phyloP scores from a whole-genome alignment of 2,888 invertebrate genomes.

The Hermaeophaga mercurialis region DNA sequence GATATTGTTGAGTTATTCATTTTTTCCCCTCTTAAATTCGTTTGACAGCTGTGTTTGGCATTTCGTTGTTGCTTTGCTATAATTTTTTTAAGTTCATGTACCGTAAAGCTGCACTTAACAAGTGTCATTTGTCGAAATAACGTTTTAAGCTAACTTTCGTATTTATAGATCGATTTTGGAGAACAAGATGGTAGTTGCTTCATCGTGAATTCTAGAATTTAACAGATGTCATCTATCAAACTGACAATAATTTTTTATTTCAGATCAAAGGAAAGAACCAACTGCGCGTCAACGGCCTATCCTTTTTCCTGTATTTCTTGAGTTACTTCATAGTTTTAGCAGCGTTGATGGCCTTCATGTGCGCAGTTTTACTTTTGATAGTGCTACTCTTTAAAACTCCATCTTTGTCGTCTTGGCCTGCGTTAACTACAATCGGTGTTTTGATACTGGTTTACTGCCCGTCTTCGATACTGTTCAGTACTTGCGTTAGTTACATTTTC shows the following conservation, averaged over 20 bases:
- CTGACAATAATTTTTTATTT: conserved; percentile 44
- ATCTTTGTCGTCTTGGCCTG: conserved; percentile 71
- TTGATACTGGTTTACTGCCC: conserved; percentile 75
- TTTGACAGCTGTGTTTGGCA: too few species aligned
- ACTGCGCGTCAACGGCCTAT: conserved; percentile 79
- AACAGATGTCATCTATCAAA: too few species aligned
- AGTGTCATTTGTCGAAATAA: too few species aligned
- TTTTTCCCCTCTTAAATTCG: too few species aligned
- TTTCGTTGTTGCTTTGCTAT: too few species aligned
- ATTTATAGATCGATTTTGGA: too few species aligned
- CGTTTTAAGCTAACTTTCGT: too few species aligned
- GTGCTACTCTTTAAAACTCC: conserved; percentile 74
- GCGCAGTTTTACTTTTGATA: conserved; percentile 66
- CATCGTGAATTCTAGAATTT: too few species aligned
- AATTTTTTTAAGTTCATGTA: too few species aligned
- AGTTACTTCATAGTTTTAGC: conserved; percentile 76
- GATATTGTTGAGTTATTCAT: too few species aligned
- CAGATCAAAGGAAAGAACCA: conserved; percentile 84
- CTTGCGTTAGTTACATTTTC: conserved; percentile 79
- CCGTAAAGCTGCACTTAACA: too few species aligned
- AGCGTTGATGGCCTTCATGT: conserved; percentile 71
- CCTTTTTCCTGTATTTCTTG: conserved; percentile 75
- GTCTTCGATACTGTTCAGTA: conserved; percentile 75
- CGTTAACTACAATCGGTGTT: conserved; percentile 69
- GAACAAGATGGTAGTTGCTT: too few species aligned